phyloP scores from a whole-genome alignment of 2,888 invertebrate genomes.

The Lycocerus yunnanus region DNA sequence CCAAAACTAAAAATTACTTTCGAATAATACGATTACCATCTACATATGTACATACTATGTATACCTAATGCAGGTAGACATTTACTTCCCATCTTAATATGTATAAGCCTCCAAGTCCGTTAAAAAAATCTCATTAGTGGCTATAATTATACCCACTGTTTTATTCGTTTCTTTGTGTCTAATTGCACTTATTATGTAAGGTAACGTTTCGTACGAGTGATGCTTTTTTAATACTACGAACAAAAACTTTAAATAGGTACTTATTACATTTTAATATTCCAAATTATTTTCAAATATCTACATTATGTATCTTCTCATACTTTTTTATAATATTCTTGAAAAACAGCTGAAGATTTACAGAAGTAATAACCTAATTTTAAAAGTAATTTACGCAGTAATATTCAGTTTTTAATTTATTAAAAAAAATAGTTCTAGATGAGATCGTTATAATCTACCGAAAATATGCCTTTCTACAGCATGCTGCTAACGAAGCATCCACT shows the following conservation, averaged over 20 bases:
- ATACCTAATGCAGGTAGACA: background rate
- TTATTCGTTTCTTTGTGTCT: background rate
- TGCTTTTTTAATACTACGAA: background rate
- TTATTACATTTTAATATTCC: background rate
- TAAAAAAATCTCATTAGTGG: constrained; percentile 2
- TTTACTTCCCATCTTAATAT: background rate
- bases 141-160: background rate
- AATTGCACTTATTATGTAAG: background rate
- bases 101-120: background rate
- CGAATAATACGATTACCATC: background rate
- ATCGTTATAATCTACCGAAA: too few species aligned
- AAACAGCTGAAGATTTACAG: background rate
- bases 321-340: background rate
- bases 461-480: too few species aligned
- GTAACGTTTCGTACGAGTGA: background rate
- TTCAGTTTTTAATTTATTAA: too few species aligned
- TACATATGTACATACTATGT: too few species aligned
- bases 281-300: background rate
- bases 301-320: background rate
- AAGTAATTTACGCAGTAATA: too few species aligned
- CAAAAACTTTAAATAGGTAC: background rate
- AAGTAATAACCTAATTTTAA: background rate
- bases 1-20: background rate
- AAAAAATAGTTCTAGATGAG: too few species aligned
- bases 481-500: too few species aligned